Evolutionary conservation across 1,140 invertebrate genomes (phyloP).

Genomic region (Halesus radiatus): DNA sequence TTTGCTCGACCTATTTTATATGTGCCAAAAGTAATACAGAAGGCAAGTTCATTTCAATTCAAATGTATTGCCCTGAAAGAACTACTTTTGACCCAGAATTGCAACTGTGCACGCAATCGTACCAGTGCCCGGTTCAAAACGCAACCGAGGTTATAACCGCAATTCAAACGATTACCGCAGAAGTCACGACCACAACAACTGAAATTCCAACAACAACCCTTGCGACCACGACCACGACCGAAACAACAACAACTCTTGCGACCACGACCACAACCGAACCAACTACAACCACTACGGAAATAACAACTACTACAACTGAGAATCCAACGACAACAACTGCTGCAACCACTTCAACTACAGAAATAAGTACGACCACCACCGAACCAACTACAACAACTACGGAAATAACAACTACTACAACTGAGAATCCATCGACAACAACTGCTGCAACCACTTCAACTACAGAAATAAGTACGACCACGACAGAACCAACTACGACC

Average conservation of each 20-base stretch:
- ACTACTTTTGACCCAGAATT: neutral
- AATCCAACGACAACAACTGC: neutral
- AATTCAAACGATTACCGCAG: neutral
- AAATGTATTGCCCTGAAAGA: neutral
- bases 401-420: neutral
- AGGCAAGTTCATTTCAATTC: neutral
- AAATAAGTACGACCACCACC: neutral
- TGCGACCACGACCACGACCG: neutral
- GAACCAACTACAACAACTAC: neutral
- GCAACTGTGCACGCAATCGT: neutral
- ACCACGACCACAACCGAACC: neutral
- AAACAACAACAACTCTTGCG: neutral
- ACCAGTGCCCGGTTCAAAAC: neutral
- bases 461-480: neutral
- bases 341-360: neutral
- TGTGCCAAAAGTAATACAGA: neutral
- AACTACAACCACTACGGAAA: neutral
- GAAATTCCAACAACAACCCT: neutral
- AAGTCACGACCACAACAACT: neutral
- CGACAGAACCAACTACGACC: neutral
- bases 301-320: neutral
- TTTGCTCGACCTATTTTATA: neutral
- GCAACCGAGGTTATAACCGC: neutral
- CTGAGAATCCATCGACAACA: neutral
- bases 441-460: neutral